Evolutionary conservation across 1,140 invertebrate genomes (phyloP), one percentile per base, ranked within the genome.

Genomic region (Nylanderia fulva): DNA sequence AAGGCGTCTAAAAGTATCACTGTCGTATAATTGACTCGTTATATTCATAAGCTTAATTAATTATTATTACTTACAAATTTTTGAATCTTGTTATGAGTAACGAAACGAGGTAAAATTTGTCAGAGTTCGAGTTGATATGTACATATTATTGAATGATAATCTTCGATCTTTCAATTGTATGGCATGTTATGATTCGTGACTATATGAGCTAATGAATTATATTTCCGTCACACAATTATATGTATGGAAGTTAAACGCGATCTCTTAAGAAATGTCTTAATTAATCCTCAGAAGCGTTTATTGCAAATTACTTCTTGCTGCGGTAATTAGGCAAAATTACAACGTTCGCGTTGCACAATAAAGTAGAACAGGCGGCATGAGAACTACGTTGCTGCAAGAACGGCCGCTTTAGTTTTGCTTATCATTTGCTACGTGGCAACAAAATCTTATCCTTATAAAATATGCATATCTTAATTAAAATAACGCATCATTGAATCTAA

Each of bases 221-320:
- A 64, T 58, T 82, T 82, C 52, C 66, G 77, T 72, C 77, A 60
- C 54, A 72, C 52, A 42, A 82, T 71, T 71, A 82, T 64, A 82
- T 45, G 24, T 69, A 85, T 45, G 56, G 29, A 89, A 87, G 80
- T 85, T 77, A 83, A 87, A 79, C 42, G 64, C 56, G 63, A 69
- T 84, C 85, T 84, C 82, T 86, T 85, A 87, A 85, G 89, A 85
- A 88, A 90, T 72, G 76, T 84, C 84, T 90, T 90, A 90, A 90
- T 90, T 90, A 90, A 90, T 90, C 88, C 86, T 76, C 83, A 68
- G 83, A 85, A 87, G 85, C 88, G 88, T 88, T 86, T 85, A 90
- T 90, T 87, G 84, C 88, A 86, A 84, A 89, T 90, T 89, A 76
- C 86, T 87, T 85, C 89, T 89, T 79, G 84, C 86, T 29, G 68